These are phyloP conservation scores for Pelodytes ibericus DNA, from an alignment of 2,797 vertebrate species.

Conservation along the genomic window DNA sequence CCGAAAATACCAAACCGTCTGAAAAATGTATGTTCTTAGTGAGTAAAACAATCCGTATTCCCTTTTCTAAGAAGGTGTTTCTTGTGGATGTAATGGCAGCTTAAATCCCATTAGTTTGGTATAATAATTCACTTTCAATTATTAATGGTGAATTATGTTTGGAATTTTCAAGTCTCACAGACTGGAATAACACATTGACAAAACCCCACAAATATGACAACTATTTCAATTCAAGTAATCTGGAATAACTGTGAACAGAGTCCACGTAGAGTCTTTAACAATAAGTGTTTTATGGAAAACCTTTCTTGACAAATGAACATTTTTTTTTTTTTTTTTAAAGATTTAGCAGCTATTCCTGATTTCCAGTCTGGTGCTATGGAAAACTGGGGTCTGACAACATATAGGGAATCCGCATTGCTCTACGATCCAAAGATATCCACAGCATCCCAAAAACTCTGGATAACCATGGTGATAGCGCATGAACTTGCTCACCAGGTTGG, in stretches of 20 bases:
- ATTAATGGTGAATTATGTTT: too few species aligned
- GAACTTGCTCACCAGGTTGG: conserved; percentile 90
- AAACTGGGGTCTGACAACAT: conserved; percentile 93
- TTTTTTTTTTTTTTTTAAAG: conserved; percentile 62
- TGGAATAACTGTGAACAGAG: too few species aligned
- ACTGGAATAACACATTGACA: too few species aligned
- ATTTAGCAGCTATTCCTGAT: conserved; percentile 90
- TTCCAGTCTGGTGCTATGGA: conserved; percentile 93
- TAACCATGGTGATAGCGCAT: conserved; percentile 85
- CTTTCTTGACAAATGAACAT: not conserved
- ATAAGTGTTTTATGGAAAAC: not conserved
- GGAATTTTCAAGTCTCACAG: too few species aligned
- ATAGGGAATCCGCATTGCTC: conserved; percentile 81
- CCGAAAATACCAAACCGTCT: not conserved
- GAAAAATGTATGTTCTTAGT: not conserved
- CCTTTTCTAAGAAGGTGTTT: too few species aligned
- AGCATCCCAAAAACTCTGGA: conserved; percentile 78
- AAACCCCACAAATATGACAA: too few species aligned
- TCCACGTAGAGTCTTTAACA: too few species aligned
- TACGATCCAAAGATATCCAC: conserved; percentile 82
- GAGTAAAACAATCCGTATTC: too few species aligned
- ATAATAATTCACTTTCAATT: too few species aligned
- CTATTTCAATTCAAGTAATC: too few species aligned
- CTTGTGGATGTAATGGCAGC: too few species aligned
- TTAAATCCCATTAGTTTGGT: too few species aligned